Evolutionary conservation across 2,113 vertebrate genomes (phyloP).

Genomic region (Atlantisia rogersi): DNA sequence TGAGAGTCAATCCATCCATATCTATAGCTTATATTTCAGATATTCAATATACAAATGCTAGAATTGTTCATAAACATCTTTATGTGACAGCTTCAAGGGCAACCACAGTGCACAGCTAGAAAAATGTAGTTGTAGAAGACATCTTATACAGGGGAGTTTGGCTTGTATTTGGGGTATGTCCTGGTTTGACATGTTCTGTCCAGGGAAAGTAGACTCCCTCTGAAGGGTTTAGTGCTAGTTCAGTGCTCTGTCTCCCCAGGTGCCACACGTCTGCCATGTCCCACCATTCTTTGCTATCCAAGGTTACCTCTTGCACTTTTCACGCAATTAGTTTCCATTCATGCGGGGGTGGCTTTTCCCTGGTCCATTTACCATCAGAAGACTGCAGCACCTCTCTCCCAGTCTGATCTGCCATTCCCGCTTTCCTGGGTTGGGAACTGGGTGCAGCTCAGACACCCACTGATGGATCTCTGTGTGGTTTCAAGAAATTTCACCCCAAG

Average conservation of each 20-base stretch:
- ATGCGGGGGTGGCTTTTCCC: background rate
- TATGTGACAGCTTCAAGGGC: background rate
- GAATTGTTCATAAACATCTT: background rate
- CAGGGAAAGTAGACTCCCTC: background rate
- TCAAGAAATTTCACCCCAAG: background rate
- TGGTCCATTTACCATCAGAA: background rate
- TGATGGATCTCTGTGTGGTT: background rate
- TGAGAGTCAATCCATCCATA: background rate
- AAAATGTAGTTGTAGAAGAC: background rate
- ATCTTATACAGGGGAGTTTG: background rate
- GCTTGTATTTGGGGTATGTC: background rate
- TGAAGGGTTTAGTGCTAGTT: background rate
- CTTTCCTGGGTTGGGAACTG: background rate
- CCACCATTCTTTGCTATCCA: background rate
- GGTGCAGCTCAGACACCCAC: accelerated
- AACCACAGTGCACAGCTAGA: background rate
- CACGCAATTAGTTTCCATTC: background rate
- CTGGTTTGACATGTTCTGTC: background rate
- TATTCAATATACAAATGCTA: background rate
- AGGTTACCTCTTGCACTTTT: background rate
- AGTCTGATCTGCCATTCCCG: accelerated
- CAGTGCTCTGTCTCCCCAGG: accelerated
- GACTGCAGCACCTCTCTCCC: background rate
- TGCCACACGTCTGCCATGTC: background rate
- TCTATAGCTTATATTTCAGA: background rate